Percentiles rank a stretch among this genome's conserved stretches.
Conservation (phyloP, 2,113 vertebrate species). For the Malurus cyaneus region DNA sequence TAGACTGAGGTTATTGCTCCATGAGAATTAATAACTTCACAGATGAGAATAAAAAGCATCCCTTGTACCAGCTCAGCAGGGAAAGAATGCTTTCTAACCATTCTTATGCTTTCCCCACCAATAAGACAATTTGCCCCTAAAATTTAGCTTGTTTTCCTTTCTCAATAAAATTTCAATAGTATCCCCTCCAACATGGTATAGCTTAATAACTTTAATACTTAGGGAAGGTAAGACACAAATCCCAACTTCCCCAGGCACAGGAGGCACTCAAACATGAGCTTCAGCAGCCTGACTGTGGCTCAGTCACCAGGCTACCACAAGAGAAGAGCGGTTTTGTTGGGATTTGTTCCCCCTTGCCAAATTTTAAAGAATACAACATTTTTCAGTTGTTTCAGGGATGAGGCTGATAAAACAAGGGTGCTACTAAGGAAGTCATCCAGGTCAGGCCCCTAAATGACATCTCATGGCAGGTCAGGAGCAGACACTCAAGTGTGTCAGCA, state of each 20-base stretch:
- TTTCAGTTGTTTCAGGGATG: not conserved
- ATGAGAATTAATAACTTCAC: not conserved
- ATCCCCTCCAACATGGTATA: not conserved
- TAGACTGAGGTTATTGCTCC: not conserved
- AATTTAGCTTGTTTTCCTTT: not conserved
- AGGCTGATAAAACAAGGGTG: not conserved
- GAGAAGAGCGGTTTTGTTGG: not conserved
- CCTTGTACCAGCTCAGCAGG: not conserved
- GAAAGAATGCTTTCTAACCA: not conserved
- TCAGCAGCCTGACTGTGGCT: not conserved
- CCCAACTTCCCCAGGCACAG: not conserved
- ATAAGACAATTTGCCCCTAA: not conserved
- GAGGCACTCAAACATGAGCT: not conserved
- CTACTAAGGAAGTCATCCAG: not conserved
- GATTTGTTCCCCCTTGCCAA: not conserved
- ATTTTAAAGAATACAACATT: not conserved
- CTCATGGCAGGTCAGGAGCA: not conserved
- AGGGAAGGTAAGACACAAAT: not conserved
- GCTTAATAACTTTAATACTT: not conserved
- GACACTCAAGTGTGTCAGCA: not conserved
- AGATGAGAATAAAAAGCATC: not conserved
- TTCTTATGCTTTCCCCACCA: not conserved
- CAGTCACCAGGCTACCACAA: not conserved
- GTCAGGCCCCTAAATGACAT: not conserved
- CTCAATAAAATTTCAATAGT: not conserved